phyloP scores from a whole-genome alignment of 2,888 invertebrate genomes.

The Urechis unicinctus region DNA sequence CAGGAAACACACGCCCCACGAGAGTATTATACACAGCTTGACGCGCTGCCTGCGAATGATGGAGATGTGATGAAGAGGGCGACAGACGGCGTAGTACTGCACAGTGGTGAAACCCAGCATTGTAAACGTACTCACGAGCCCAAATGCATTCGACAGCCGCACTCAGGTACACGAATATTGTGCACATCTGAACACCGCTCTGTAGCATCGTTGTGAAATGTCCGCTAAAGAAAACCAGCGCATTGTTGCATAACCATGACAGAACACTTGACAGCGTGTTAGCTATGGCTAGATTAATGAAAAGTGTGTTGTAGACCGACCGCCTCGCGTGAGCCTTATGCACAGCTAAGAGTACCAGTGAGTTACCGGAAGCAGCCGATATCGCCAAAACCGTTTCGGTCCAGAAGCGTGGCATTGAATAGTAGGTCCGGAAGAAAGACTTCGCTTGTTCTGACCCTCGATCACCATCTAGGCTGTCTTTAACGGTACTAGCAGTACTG shows the following conservation, averaged over 20 bases:
- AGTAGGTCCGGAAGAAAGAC: constrained; percentile 10
- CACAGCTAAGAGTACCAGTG: constrained; percentile 9
- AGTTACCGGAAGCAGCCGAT: constrained; percentile 3
- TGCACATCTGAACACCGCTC: constrained; percentile 5
- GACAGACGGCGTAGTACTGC: constrained; percentile 20
- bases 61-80: constrained; percentile 13
- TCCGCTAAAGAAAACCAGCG: constrained; percentile 9
- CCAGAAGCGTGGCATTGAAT: constrained; percentile 8
- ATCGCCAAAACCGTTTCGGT: constrained; percentile 7
- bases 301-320: constrained; percentile 18
- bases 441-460: too few relatives aligned
- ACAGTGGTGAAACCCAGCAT: constrained; percentile 18
- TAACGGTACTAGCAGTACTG: too few relatives aligned
- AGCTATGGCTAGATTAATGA: constrained; percentile 17
- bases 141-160: constrained; percentile 14
- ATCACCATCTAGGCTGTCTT: too few relatives aligned
- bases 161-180: constrained; percentile 10
- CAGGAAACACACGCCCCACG: constrained; percentile 12
- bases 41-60: constrained; percentile 10
- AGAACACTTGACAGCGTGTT: constrained; percentile 14
- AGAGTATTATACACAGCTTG: constrained; percentile 3
- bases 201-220: constrained; percentile 4
- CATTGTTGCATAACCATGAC: constrained; percentile 19
- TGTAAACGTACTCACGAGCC: constrained; percentile 15
- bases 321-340: neutral